Conservation (phyloP, 2,113 vertebrate genomes). For the Gadus macrocephalus region DNA sequence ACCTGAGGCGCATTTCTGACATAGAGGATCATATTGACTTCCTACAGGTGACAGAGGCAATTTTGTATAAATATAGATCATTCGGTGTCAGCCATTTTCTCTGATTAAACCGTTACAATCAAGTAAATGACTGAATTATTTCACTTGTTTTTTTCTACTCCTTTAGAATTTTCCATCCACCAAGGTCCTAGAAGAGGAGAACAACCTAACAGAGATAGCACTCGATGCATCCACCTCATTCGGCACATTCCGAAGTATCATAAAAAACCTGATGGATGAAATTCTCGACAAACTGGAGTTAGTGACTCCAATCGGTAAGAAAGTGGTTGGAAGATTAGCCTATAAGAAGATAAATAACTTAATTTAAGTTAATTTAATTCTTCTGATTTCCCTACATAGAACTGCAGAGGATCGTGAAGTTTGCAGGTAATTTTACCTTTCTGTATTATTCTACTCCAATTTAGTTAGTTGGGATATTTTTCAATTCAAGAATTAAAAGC, state of each 20-base stretch:
- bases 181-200: neutral
- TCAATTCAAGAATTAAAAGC: neutral
- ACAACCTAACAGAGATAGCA: constrained; percentile 21
- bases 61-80: neutral
- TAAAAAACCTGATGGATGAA: constrained; percentile 6
- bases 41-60: constrained; percentile 53
- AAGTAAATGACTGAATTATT: neutral
- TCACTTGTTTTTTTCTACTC: neutral
- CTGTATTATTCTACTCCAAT: neutral
- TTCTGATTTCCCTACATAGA: constrained; percentile 41
- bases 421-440: constrained; percentile 42
- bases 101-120: neutral
- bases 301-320: constrained; percentile 52
- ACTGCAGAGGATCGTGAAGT: constrained; percentile 45
- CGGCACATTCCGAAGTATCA: constrained; percentile 43
- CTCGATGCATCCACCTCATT: constrained; percentile 54
- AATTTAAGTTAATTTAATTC: neutral
- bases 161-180: constrained; percentile 41
- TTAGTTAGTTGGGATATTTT: neutral
- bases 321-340: neutral
- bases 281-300: constrained; percentile 41
- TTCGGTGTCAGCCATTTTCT: neutral
- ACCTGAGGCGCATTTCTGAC: constrained; percentile 11
- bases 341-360: neutral
- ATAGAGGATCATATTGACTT: constrained; percentile 62